phyloP scores from a whole-genome alignment of 2,113 vertebrate genomes.

The Gadus macrocephalus region DNA sequence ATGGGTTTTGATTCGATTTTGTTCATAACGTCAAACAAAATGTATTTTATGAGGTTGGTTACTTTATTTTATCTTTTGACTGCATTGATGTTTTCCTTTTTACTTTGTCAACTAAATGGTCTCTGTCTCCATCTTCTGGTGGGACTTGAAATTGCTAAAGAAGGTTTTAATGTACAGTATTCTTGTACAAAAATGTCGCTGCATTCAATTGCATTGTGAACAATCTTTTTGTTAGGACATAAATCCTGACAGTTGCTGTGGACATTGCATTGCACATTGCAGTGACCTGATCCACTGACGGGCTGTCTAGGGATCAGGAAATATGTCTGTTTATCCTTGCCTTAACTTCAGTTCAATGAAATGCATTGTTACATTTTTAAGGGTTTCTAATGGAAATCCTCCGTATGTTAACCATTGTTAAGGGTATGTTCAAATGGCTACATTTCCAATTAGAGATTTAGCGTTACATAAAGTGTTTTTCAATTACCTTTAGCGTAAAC shows the following conservation, averaged over 20 bases:
- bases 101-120: constrained; percentile 6
- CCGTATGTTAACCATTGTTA: no score
- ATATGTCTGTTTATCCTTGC: no score
- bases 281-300: background rate
- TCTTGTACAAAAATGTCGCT: background rate
- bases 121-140: constrained; percentile 23
- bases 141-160: background rate
- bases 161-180: no score
- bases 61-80: background rate
- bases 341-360: no score
- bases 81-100: background rate
- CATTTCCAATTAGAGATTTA: no score
- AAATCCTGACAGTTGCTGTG: background rate
- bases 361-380: no score
- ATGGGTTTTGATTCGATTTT: background rate
- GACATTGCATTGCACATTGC: constrained; percentile 5
- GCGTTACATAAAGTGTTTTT: constrained; percentile 3
- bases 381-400: no score
- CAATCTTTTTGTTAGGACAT: background rate
- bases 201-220: background rate
- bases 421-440: no score
- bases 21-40: background rate
- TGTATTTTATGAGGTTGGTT: background rate
- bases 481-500: constrained; percentile 8
- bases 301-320: no score